These are phyloP conservation scores for Caenorhabditis doughertyi DNA, from an alignment of 2,888 invertebrate species.

Conservation along the genomic window DNA sequence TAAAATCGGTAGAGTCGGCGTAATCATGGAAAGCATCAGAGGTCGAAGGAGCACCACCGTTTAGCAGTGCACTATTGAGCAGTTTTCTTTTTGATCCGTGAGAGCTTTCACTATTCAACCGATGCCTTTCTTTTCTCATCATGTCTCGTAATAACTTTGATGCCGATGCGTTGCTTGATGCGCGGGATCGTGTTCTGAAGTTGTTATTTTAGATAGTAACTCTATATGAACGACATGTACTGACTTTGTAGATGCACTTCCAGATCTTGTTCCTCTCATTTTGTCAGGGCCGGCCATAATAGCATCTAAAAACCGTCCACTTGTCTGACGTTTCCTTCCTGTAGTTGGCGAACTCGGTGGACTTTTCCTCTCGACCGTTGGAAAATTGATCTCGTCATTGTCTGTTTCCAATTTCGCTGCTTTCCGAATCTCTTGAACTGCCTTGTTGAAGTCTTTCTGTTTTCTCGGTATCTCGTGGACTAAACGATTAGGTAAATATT, in stretches of 20 bases:
- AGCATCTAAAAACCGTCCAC: constrained; percentile 50
- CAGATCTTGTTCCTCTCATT: constrained; percentile 53
- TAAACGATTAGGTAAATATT: constrained; percentile 68
- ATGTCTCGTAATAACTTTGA: constrained; percentile 57
- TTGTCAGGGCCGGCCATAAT: constrained; percentile 44
- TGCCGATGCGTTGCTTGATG: constrained; percentile 69
- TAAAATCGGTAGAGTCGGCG: constrained; percentile 57
- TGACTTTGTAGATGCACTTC: constrained; percentile 65
- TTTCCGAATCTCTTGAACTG: constrained; percentile 76
- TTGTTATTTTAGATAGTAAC: background rate
- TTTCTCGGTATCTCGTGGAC: constrained; percentile 74
- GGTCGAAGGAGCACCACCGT: constrained; percentile 27
- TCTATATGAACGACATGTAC: background rate
- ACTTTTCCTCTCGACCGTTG: constrained; percentile 45
- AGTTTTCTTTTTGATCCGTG: constrained; percentile 62
- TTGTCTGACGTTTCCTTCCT: constrained; percentile 44
- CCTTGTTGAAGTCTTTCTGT: constrained; percentile 78
- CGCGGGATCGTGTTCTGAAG: constrained; percentile 68
- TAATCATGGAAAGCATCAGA: constrained; percentile 47
- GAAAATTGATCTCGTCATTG: constrained; percentile 56
- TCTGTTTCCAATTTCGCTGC: constrained; percentile 69
- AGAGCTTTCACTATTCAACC: constrained; percentile 67
- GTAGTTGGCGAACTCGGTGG: constrained; percentile 52
- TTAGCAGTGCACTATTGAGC: constrained; percentile 31
- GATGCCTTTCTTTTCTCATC: constrained; percentile 37